Evolutionary conservation across 2,797 vertebrate genomes (phyloP), one percentile per base, ranked within the genome.

Genomic region (Myripristis jacobus): DNA sequence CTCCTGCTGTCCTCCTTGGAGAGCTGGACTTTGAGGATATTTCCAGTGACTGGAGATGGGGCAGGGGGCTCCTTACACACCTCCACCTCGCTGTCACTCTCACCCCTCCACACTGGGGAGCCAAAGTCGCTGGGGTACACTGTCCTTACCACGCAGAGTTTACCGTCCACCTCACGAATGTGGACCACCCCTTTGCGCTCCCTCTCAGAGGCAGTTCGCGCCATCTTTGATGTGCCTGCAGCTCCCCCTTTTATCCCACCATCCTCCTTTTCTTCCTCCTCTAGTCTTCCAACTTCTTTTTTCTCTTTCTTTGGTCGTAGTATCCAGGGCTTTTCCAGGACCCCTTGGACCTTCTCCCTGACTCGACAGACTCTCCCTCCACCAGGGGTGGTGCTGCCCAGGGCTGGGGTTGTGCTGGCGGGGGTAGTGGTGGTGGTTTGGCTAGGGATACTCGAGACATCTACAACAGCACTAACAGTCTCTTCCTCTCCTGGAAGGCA

Each of bases 131-230:
- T 92, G 59, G 94, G 94, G 75, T 95, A 95, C 53, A 94, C 91
- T 0, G 94, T 95, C 77, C 92, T 86, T 29, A 95, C 94, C 73
- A 95, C 92, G 2, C 94, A 94, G 0, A 95, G 92, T 58, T 92
- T 92, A 19, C 94, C 94, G 1, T 91, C 93, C 66, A 90, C 93
- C 81, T 95, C 94, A 0, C 93, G 92, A 66, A 95, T 95, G 29
- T 93, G 93, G 54, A 94, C 93, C 36, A 94, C 92, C 2, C 92
- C 93, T 80, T 90, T 94, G 4, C 41, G 75, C 52, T 94, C 92
- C 22, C 41, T 84, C 16, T 66, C 70, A 0, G 73, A 64, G 1
- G 83, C 66, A 0, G 80, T 73, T 44, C 31, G 53, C 24, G 52
- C 51, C 18, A 19, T 57, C 3, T 22, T 36, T 3, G 10, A n/a